phyloP scores from a whole-genome alignment of 1,140 invertebrate genomes.

The Meloidogyne floridensis region DNA sequence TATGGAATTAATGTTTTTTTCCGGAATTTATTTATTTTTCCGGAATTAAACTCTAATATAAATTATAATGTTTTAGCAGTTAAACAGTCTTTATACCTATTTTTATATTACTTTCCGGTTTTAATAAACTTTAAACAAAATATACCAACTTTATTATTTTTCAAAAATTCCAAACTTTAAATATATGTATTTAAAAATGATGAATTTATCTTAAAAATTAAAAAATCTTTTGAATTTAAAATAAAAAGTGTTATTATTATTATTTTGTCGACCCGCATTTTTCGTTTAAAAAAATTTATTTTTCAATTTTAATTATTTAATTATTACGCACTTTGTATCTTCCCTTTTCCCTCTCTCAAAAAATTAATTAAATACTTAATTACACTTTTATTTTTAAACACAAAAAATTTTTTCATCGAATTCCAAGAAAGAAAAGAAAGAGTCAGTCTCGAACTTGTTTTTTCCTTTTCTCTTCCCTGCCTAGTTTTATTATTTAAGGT shows the following conservation, averaged over 20 bases:
- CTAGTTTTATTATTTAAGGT: slow-evolving; percentile 6
- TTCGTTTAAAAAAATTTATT: background rate
- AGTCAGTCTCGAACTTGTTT: background rate
- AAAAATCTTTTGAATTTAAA: background rate
- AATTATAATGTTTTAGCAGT: too few species aligned
- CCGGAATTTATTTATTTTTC: too few species aligned
- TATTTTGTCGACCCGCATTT: background rate
- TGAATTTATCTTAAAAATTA: background rate
- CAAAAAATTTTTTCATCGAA: background rate
- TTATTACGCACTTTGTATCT: slow-evolving; percentile 9
- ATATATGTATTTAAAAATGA: background rate
- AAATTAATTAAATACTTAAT: slow-evolving; percentile 8
- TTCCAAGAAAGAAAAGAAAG: background rate
- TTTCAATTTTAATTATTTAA: slow-evolving; percentile 10
- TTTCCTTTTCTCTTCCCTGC: too few species aligned
- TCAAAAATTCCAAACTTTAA: background rate
- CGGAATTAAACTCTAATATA: too few species aligned
- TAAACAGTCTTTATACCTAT: too few species aligned
- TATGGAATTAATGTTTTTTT: too few species aligned
- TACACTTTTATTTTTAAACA: background rate
- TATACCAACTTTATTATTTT: background rate
- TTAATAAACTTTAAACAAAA: background rate
- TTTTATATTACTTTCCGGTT: background rate
- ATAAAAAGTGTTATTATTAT: background rate
- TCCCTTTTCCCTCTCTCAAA: background rate